A percentile compares a stretch with the other conserved stretches of the same genome.
Evolutionary conservation across 2,797 vertebrate genomes (phyloP).

Genomic region (Muscicapa comitata): DNA sequence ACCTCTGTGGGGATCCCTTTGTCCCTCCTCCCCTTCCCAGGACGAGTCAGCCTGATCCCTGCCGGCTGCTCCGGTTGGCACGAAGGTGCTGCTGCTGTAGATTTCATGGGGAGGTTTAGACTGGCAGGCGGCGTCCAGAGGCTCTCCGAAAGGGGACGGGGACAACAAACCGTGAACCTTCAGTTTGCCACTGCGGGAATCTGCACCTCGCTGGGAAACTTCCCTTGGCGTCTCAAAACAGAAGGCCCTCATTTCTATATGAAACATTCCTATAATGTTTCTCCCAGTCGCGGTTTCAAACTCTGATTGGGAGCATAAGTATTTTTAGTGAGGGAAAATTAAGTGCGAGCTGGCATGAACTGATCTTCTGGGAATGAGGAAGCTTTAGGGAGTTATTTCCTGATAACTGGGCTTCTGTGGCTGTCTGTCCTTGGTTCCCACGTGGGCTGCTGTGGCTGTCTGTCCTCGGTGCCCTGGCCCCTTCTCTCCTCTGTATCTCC

Average conservation of each 20-base stretch:
- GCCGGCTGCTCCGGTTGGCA: background rate
- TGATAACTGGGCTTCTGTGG: background rate
- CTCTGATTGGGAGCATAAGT: background rate
- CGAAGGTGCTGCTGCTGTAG: background rate
- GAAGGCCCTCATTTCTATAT: background rate
- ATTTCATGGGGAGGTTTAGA: too few species aligned
- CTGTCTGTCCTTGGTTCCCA: background rate
- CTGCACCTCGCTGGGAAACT: background rate
- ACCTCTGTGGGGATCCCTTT: background rate
- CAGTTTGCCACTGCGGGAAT: fast-evolving
- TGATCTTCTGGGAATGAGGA: background rate
- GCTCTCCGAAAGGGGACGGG: background rate
- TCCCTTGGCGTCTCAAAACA: background rate
- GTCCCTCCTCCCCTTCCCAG: background rate
- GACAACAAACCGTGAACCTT: fast-evolving
- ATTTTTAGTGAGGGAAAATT: background rate
- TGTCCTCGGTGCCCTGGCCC: background rate
- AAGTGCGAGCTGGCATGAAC: background rate
- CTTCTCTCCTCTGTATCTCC: fast-evolving
- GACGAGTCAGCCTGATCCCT: background rate
- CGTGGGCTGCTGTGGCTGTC: too few species aligned
- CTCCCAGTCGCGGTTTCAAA: background rate
- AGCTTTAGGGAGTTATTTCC: background rate
- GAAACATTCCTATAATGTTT: background rate
- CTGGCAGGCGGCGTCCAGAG: background rate